These are phyloP conservation scores for Macrosiphum euphorbiae DNA, from an alignment of 2,888 invertebrate species.

Conservation along the genomic window DNA sequence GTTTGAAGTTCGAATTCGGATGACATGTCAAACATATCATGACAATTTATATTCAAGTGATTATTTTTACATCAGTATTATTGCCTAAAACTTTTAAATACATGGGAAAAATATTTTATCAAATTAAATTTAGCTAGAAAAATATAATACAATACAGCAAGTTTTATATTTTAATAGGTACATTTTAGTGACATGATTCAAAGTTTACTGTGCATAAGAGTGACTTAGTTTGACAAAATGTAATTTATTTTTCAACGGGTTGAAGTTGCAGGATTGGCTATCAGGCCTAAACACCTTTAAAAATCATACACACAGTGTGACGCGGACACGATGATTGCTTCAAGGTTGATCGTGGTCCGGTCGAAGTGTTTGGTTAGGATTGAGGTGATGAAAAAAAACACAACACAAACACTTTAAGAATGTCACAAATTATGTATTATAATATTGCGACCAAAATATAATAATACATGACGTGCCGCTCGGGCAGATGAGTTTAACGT, in stretches of 20 bases:
- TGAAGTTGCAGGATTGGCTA: not conserved
- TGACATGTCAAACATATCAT: not conserved
- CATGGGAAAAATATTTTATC: not conserved
- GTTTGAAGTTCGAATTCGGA: not conserved
- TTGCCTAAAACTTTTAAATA: not conserved
- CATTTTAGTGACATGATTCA: not conserved
- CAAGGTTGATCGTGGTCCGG: no score
- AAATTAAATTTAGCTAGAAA: not conserved
- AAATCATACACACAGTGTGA: not conserved
- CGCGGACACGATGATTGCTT: no score
- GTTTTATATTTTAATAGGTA: not conserved
- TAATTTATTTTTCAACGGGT: not conserved
- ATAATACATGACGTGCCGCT: no score
- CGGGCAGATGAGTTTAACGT: no score
- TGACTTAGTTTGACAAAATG: not conserved
- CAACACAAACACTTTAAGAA: no score
- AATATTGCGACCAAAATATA: no score
- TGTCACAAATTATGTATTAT: no score
- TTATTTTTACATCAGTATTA: not conserved
- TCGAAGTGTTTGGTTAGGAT: no score
- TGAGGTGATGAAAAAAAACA: no score
- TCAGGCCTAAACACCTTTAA: not conserved
- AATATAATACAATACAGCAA: not conserved
- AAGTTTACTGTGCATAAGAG: not conserved
- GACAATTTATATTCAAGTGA: not conserved